Base-by-base conservation (phyloP, 2,888 invertebrate species). In the Galerucella calmariensis region DNA sequence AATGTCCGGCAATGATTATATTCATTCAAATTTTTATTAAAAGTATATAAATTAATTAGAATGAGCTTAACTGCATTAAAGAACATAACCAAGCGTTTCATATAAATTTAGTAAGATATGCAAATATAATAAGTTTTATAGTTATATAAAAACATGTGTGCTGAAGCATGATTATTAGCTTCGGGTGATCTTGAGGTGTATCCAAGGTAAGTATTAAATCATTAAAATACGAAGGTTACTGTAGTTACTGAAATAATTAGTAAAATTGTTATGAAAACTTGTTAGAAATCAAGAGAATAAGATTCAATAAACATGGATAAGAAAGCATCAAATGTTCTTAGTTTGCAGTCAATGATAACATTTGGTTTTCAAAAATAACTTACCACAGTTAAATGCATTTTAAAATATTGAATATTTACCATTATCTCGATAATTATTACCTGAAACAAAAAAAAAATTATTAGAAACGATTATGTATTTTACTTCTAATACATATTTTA, bases 141-240 rank as follows among this genome's bases (percentile, higher is more conserved):
- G n/a, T 56, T 1, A 9, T 16, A 16, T 16, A 56, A 56, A 20
- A 20, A 35, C 62, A 41, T 41, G 41, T 41, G 61, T 62, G 14
- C 35, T 62, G 16, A 35, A 62, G 61, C 61, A 62, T 62, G 61
- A 35, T 62, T 65, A 46, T 46, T 20, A 20, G 6, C 46, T 10
- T 8, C 56, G n/a, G 56, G 20, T 24, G 53, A 67, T 56, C 67
- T 67, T 67, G 41, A 58, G n/a, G 41, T 56, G 56, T 67, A 67
- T 67, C 67, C 56, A 67, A 56, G n/a, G 67, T 58, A 41, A 67
- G 67, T 27, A 56, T 53, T n/a, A 53, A 56, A 56, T 67, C 46
- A 67, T 56, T 24, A 69, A 61, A 69, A 69, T n/a, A 20, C 62
- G 62, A 51, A 69, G 51, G 62, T 69, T 67, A 20, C 56, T 44